Base-by-base conservation (phyloP, 2,113 vertebrate genomes). In the Pica pica region DNA sequence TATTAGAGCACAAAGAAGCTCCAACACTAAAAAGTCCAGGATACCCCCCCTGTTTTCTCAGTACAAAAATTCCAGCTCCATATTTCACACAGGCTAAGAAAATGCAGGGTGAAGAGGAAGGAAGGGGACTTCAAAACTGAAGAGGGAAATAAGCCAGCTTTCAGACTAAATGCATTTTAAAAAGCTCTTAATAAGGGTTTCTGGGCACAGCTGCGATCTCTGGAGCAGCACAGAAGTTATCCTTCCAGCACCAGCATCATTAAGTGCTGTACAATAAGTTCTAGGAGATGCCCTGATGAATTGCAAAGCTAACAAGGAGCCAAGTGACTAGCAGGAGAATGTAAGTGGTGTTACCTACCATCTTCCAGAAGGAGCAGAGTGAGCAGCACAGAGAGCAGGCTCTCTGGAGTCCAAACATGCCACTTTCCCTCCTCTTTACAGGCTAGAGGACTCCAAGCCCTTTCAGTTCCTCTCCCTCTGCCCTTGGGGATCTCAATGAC, bases 151-250 rank as follows among this genome's bases (percentile, higher is more conserved):
- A 83, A 85, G 50, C 31, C 20, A 82, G 37, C 53, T 84, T 90
- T 90, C 76, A 73, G 22, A 70, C 3, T 39, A 75, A 81, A 86
- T 22, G 26, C 19, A 63, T 64, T 95, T 87, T 18, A 30, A 83
- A 83, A 73, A 78, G 20, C 26, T 87, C 23, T 83, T 84, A 64
- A 57, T 71, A 90, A 61, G 21, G 12, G 37, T 47, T 96, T 89
- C 60, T 56, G n/a, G 46, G 83, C 47, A 53, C 50, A 83, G 41
- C 60, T 60, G 50, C 17, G 16, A 93, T 53, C 59, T 80, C 50
- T 16, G 65, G 50, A 93, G 47, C 17, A 87, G 80, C 89, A 71
- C 42, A 55, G 71, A 80, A 80, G 24, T 60, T 44, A 44, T 23
- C 23, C 33, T 65, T 41, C 50, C 24, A 53, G 63, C 26, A 70